Evolutionary conservation across 2,888 invertebrate genomes (phyloP), one percentile per base, ranked within the genome.

Genomic region (Aleiodes testaceus): DNA sequence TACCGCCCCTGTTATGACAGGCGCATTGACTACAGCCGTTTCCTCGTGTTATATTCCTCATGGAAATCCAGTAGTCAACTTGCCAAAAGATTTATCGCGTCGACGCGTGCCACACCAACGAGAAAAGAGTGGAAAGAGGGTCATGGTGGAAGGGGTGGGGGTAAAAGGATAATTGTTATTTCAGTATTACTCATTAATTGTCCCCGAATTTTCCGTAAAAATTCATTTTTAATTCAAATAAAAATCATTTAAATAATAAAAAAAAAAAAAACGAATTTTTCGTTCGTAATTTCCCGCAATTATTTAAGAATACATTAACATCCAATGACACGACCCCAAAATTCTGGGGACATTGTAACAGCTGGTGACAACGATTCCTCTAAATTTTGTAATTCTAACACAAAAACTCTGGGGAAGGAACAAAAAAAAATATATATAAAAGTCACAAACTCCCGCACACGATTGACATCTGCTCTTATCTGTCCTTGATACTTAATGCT

Each of bases 1-100:
- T 72, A 73, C 74, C 78, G 78, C 82, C 82, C 76, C 79, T 86
- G 85, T 86, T 86, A 85, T 85, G 86, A 85, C 86, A 85, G 82
- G 53, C 75, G 79, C 79, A 80, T 77, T 81, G 81, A 82, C 81
- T 75, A 76, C 78, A 76, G 22, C 74, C 70, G 67, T 78, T 77
- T 76, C 72, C 72, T 73, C 59, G 72, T 72, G 66, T 18, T 70
- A 66, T 53, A 70, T 59, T 61, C 69, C 67, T 70, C 72, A 76
- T 74, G 64, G 73, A 72, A 78, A 74, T 75, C 50, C 72, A 74
- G 59, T 59, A 63, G 70, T 67, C 59, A 68, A 76, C 77, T 75
- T 76, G 70, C 73, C 73, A 70, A 72, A 74, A 78, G 79, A 79
- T 78, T 79, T 79, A 79, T 79, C 75, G 74, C 69, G 55, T 72